Evolutionary conservation across 1,140 invertebrate species (phyloP).

Genomic region (Phocides pigmalion): DNA sequence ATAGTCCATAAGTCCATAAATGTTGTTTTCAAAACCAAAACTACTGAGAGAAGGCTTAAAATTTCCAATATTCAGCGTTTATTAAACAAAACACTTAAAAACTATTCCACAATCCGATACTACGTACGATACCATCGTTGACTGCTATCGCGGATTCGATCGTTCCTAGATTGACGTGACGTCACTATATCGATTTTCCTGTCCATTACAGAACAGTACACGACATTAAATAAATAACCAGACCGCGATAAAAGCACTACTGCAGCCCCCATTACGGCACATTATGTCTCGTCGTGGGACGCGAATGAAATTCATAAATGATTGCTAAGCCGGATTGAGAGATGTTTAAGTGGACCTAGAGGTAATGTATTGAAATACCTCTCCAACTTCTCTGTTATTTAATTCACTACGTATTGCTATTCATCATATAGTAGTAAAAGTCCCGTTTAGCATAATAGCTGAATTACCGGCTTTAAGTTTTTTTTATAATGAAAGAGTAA

Average conservation of each 20-base stretch:
- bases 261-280: slow-evolving; percentile 18
- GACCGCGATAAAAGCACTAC: slow-evolving; percentile 24
- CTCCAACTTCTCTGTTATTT: neutral
- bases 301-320: slow-evolving; percentile 16
- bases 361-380: neutral
- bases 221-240: slow-evolving; percentile 36
- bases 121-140: slow-evolving; percentile 8
- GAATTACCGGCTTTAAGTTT: too few species aligned
- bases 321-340: slow-evolving; percentile 11
- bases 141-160: slow-evolving; percentile 34
- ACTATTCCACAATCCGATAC: slow-evolving; percentile 1
- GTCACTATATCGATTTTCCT: slow-evolving; percentile 36
- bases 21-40: too few species aligned
- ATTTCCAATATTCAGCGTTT: too few species aligned
- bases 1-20: too few species aligned
- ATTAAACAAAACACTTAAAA: neutral
- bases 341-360: neutral
- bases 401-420: neutral
- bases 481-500: too few species aligned
- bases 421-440: too few species aligned
- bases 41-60: too few species aligned
- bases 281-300: slow-evolving; percentile 10
- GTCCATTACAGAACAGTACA: slow-evolving; percentile 32
- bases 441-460: neutral
- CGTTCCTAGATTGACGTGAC: slow-evolving; percentile 37